Evolutionary conservation across 2,113 vertebrate genomes (phyloP).

Genomic region (crab-eating macaque (Macaca fascicularis)): T2T-MFA8v1.1 NC_088390.1:52059001-52059500

Average conservation of each 20-base stretch:
- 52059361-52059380: too few relatives aligned
- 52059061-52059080: not conserved
- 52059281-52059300: too few relatives aligned
- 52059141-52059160: not conserved
- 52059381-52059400: too few relatives aligned
- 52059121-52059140: not conserved
- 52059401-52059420: too few relatives aligned
- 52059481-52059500: too few relatives aligned
- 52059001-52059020: not conserved
- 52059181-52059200: not conserved
- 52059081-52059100: not conserved
- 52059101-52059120: not conserved
- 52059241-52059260: not conserved
- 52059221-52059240: not conserved
- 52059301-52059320: too few relatives aligned
- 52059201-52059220: not conserved
- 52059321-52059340: too few relatives aligned
- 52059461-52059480: too few relatives aligned
- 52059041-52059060: not conserved
- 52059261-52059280: not conserved
- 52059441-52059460: rapidly evolving
- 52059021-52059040: not conserved
- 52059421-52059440: rapidly evolving
- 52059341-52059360: too few relatives aligned
- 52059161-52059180: not conserved